Conservation (phyloP, 1,140 invertebrate genomes). For the Vanessa atalanta region DNA sequence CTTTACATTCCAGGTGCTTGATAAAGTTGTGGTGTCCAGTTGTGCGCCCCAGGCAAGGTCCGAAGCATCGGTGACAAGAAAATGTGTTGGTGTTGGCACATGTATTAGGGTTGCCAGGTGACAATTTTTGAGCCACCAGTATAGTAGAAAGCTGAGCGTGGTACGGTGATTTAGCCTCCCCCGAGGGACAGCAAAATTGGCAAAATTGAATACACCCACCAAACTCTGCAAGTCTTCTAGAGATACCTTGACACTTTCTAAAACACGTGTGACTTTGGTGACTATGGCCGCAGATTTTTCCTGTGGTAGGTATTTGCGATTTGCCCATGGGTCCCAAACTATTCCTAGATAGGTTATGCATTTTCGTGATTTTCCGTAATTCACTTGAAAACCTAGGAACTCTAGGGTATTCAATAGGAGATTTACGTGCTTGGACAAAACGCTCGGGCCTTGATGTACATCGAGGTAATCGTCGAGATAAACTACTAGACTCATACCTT, state of each 20-base stretch:
- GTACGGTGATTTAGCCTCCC: constrained; percentile 52
- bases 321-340: constrained; percentile 42
- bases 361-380: constrained; percentile 17
- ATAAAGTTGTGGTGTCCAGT: constrained; percentile 36
- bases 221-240: constrained; percentile 48
- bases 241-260: constrained; percentile 9
- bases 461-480: neutral
- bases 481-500: neutral
- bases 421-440: neutral
- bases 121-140: constrained; percentile 39
- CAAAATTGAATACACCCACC: constrained; percentile 62
- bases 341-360: constrained; percentile 36
- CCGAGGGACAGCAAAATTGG: constrained; percentile 80
- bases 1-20: constrained; percentile 39
- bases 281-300: constrained; percentile 10
- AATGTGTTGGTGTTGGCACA: constrained; percentile 26
- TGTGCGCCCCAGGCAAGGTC: constrained; percentile 54
- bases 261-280: neutral
- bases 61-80: constrained; percentile 54
- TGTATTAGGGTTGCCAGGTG: constrained; percentile 9
- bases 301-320: constrained; percentile 12
- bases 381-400: neutral
- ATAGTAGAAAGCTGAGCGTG: constrained; percentile 9
- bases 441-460: neutral
- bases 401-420: neutral